phyloP scores from a whole-genome alignment of 2,888 invertebrate species.

The Celastrina argiolus region DNA sequence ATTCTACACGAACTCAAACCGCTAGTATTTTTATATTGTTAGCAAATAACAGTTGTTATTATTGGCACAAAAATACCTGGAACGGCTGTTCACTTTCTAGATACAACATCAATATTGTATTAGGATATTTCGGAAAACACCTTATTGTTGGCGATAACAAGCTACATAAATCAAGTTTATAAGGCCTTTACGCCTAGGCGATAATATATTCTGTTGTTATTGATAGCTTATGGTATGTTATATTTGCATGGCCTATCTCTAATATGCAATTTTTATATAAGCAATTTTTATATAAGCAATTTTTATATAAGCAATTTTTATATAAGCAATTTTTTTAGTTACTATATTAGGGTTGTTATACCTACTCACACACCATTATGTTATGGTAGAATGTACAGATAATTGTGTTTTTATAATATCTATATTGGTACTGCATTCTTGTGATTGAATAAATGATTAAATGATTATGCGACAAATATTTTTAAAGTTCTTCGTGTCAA shows the following conservation, averaged over 20 bases:
- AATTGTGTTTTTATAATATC: too few relatives aligned
- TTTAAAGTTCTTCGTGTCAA: too few relatives aligned
- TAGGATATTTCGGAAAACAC: conserved; percentile 33
- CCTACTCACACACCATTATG: too few relatives aligned
- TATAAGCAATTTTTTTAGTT: too few relatives aligned
- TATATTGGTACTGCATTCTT: too few relatives aligned
- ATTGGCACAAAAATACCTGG: conserved; percentile 18
- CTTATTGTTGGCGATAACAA: conserved; percentile 42
- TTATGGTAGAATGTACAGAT: too few relatives aligned
- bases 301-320: too few relatives aligned
- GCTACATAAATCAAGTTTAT: conserved; percentile 41
- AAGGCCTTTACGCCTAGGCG: neutral
- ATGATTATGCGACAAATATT: too few relatives aligned
- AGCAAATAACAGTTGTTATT: neutral
- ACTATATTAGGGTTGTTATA: too few relatives aligned
- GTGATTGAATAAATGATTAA: too few relatives aligned
- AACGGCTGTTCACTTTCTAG: conserved; percentile 14
- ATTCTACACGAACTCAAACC: neutral
- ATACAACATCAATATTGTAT: conserved; percentile 34
- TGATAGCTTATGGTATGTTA: neutral
- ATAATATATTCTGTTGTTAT: neutral
- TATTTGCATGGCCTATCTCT: neutral
- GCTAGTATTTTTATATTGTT: neutral
- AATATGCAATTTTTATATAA: too few relatives aligned
- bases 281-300: too few relatives aligned